Conservation (phyloP, 2,113 vertebrate genomes). For the Microtus montanus region DNA sequence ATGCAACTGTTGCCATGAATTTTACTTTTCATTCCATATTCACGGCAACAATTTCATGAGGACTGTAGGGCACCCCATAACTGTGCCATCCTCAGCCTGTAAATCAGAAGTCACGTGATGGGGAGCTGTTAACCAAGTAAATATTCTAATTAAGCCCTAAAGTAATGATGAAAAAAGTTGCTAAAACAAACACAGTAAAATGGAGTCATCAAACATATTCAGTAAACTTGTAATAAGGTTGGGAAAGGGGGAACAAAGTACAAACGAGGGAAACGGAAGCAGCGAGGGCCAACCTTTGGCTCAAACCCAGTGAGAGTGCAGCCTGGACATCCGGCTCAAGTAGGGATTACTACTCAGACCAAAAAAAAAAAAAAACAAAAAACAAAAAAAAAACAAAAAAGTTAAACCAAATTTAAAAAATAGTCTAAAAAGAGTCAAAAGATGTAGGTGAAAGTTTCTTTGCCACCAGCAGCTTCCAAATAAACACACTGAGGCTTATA, state of each 20-base stretch:
- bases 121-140: fast-evolving
- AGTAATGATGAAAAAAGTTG: neutral
- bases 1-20: neutral
- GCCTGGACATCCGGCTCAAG: neutral
- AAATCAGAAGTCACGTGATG: neutral
- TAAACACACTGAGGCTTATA: no score
- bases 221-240: neutral
- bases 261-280: neutral
- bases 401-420: neutral
- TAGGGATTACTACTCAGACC: neutral
- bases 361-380: no score
- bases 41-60: neutral
- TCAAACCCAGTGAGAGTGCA: no score
- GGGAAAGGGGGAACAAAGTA: neutral
- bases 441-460: no score
- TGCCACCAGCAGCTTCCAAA: no score
- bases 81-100: neutral
- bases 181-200: neutral
- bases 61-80: neutral
- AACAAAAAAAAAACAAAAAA: no score
- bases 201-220: neutral
- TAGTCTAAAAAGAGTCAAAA: neutral
- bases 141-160: neutral
- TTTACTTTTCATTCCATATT: neutral
- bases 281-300: neutral